phyloP scores from a whole-genome alignment of 2,888 invertebrate genomes.

The Pyrrhosoma nymphula region DNA sequence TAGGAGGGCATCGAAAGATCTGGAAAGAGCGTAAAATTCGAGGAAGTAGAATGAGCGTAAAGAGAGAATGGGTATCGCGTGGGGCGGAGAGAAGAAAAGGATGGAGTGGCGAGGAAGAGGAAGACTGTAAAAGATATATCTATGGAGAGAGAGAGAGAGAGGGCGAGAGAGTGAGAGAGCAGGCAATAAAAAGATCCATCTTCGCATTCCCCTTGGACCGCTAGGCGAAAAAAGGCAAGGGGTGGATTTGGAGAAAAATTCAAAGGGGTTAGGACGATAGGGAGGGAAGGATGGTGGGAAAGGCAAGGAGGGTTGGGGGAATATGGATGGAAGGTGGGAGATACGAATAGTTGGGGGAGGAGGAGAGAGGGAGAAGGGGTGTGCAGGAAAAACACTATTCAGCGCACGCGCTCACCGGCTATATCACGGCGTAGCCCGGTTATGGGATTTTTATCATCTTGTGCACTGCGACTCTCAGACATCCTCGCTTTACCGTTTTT shows the following conservation, averaged over 20 bases:
- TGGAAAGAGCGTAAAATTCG: not conserved
- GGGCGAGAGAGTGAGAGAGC: not conserved
- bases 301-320: not conserved
- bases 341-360: not conserved
- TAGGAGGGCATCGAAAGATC: not conserved
- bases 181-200: constrained; percentile 32
- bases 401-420: constrained; percentile 12
- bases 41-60: not conserved
- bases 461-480: constrained; percentile 11
- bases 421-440: constrained; percentile 23
- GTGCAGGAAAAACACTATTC: not conserved
- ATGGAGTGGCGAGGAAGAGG: not conserved
- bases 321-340: not conserved
- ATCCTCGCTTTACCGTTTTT: not conserved
- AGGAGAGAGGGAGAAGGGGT: not conserved
- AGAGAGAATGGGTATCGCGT: not conserved
- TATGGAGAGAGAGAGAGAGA: not conserved
- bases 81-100: not conserved
- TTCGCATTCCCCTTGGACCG: constrained; percentile 19
- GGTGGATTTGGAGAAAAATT: not conserved
- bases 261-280: too few species aligned
- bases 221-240: not conserved
- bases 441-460: constrained; percentile 31
- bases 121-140: not conserved
- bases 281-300: too few species aligned